Base-by-base conservation (phyloP, 2,888 invertebrate genomes). In the Cheilosia grossa region DNA sequence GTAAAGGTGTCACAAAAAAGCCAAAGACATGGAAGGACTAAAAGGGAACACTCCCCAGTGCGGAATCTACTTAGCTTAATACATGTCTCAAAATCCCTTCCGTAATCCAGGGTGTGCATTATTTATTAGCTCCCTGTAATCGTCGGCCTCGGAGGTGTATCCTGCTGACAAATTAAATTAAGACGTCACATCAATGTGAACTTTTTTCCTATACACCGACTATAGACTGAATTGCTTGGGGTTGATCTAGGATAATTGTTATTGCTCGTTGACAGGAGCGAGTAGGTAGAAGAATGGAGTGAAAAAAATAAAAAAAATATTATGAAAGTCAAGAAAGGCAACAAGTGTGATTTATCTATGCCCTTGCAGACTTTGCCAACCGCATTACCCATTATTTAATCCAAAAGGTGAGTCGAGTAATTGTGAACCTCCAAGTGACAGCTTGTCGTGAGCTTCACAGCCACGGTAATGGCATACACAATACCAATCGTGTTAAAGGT, bases 301-400 rank as follows among this genome's bases (percentile, higher is more conserved):
- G 9, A 58, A 61, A 54, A 53, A 77, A 77, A 69, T 77, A 61
- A 77, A 37, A 69, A 69, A 59, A 77, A 53, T 77, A 37, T 15
- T 47, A n/a, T 13, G 24, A 42, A 24, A 37, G 2, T 24, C n/a
- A 3, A 24, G 19, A 49, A 10, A 30, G 17, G n/a, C 33, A 63
- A 40, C 49, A 49, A 21, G 44, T 54, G 37, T 64, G 63, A 78
- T 63, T 70, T 64, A 64, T 79, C 42, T 64, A 58, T 10, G 24
- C 42, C 42, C 33, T 42, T 58, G 19, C 21, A 69, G 9, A 7
- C 9, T 10, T 19, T 19, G 19, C 21, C 33, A 27, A 51, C 49
- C 49, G 54, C 49, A 42, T 66, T 58, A 13, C 17, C n/a, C 33
- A 47, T n/a, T 42, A 54, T 51, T 77, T 59, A 59, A 59, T 67